Evolutionary conservation across 2,113 vertebrate genomes (phyloP).

Genomic region (Sterna hirundo): DNA sequence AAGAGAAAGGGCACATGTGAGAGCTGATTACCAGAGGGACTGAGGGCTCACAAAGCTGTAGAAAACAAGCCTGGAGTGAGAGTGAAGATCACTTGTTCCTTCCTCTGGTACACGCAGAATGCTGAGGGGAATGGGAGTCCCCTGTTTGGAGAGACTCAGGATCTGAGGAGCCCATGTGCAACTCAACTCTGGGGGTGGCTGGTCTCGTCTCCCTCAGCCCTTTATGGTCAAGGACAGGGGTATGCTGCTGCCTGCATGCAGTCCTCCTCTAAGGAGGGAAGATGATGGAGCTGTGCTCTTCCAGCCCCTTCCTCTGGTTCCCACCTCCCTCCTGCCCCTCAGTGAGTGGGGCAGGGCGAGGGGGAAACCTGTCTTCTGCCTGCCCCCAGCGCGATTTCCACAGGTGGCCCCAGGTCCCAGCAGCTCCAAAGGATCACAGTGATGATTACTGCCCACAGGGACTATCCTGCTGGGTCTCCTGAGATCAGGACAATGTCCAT

Average conservation of each 20-base stretch:
- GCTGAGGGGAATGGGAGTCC: background rate
- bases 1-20: background rate
- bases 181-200: fast-evolving
- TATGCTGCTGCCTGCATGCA: fast-evolving
- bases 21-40: background rate
- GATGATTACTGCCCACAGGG: background rate
- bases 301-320: background rate
- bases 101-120: background rate
- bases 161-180: background rate
- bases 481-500: background rate
- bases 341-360: fast-evolving
- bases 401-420: background rate
- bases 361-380: background rate
- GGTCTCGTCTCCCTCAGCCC: background rate
- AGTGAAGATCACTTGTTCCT: background rate
- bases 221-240: no score
- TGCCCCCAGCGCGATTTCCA: fast-evolving
- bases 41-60: background rate
- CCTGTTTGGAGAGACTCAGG: background rate
- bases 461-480: background rate
- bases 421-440: background rate
- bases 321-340: background rate
- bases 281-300: background rate
- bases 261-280: background rate
- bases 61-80: background rate